Base-by-base conservation (phyloP, 2,888 invertebrate genomes). In the Gymnosoma rotundatum region DNA sequence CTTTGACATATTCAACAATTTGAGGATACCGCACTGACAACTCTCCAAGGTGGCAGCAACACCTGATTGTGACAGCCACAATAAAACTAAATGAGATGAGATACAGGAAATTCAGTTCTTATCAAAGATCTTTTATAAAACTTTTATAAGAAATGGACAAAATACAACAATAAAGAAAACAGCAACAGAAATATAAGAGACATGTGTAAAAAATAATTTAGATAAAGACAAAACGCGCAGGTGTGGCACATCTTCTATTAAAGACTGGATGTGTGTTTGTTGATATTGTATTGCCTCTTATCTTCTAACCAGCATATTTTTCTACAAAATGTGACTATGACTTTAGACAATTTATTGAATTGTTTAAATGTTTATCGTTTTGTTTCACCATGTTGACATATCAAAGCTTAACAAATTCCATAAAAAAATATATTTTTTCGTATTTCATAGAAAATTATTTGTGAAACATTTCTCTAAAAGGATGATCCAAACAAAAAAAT, bases 21-120 rank as follows among this genome's bases (percentile, higher is more conserved):
- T 70, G 50, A 36, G 64, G 58, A 70, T 66, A 45, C 42, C 50
- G 21, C 50, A 76, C 42, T 56, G 78, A 74, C 74, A 74, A 63
- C 48, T 67, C 45, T 75, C 69, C 67, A 79, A 74, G 76, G 60
- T 64, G 78, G 83, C 70, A 85, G 61, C 76, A 81, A 85, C 75
- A 82, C 61, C 80, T 72, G 73, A 70, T 72, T 60, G 52, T 79
- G 73, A 72, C 78, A 79, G 56, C n/a, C 67, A 64, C 72, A 66
- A 60, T 42, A 32, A 60, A 61, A 50, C 54, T 52, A 52, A 58
- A 67, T n/a, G 69, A 74, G 76, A 73, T 76, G 83, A 78, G 20
- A 63, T 63, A 76, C 86, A 87, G 87, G 87, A 87, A 87, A 87
- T 69, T 78, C 66, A 82, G 83, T 83, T 66, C 58, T 83, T 86